Percentiles rank a stretch among this genome's conserved stretches.
Conservation (phyloP, 2,888 invertebrate genomes). For the Cheiracanthium punctorium region DNA sequence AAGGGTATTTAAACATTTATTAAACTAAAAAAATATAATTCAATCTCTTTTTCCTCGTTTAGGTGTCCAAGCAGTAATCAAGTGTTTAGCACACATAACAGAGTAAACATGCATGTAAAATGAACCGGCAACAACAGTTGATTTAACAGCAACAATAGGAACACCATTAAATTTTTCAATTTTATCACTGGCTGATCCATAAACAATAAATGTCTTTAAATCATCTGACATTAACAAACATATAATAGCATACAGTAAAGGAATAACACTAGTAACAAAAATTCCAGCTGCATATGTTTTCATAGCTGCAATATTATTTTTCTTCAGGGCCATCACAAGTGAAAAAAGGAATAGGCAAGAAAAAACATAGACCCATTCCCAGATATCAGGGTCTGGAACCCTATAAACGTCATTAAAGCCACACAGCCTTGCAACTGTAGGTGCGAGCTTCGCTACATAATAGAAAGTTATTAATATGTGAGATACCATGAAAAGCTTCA, state of each 20-base stretch:
- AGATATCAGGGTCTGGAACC: constrained; percentile 91
- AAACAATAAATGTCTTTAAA: constrained; percentile 86
- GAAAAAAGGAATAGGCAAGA: constrained; percentile 89
- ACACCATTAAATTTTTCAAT: constrained; percentile 89
- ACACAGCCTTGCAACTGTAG: constrained; percentile 91
- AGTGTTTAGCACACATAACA: constrained; percentile 87
- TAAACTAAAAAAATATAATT: not conserved
- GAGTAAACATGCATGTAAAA: constrained; percentile 93
- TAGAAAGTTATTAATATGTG: constrained; percentile 94
- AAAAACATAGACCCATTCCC: constrained; percentile 95
- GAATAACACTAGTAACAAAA: constrained; percentile 85
- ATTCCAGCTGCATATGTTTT: constrained; percentile 86
- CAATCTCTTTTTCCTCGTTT: constrained; percentile 51
- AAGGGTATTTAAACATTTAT: no score
- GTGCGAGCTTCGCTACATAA: constrained; percentile 92
- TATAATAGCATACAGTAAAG: constrained; percentile 86
- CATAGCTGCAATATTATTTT: constrained; percentile 86
- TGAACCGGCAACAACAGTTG: constrained; percentile 89
- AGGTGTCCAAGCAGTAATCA: constrained; percentile 85
- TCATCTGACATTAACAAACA: constrained; percentile 85
- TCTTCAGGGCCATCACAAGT: constrained; percentile 89
- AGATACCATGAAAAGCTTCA: constrained; percentile 95
- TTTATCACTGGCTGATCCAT: constrained; percentile 80
- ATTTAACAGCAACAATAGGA: constrained; percentile 94
- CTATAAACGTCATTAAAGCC: constrained; percentile 93